phyloP scores from a whole-genome alignment of 2,797 vertebrate genomes.

The Gobio occitaniae region DNA sequence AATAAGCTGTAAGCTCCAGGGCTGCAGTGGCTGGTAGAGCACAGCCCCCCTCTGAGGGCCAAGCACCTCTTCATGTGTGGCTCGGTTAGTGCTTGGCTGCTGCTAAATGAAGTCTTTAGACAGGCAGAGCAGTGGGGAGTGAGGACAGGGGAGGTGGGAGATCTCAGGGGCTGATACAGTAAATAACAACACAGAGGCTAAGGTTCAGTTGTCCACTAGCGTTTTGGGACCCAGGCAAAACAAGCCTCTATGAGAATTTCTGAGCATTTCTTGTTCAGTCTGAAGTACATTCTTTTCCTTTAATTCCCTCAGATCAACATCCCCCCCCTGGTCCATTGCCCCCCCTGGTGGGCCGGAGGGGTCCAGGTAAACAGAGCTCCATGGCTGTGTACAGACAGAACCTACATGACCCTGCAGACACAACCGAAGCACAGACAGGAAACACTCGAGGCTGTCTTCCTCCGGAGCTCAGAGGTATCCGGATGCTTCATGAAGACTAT shows the following conservation, averaged over 20 bases:
- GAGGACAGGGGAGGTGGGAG: conserved; percentile 44
- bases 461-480: conserved; percentile 75
- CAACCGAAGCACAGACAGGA: conserved; percentile 37
- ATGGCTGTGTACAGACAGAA: conserved; percentile 63
- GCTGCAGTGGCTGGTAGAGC: conserved; percentile 16
- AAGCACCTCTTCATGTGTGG: conserved; percentile 49
- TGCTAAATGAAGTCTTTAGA: conserved; percentile 47
- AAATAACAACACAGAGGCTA: conserved; percentile 49
- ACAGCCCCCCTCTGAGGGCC: conserved; percentile 39
- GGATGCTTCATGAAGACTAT: conserved; percentile 28
- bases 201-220: conserved; percentile 36
- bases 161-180: conserved; percentile 48
- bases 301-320: conserved; percentile 58
- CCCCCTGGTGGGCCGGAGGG: conserved; percentile 64
- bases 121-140: conserved; percentile 29
- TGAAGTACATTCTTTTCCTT: not conserved
- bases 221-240: conserved; percentile 40
- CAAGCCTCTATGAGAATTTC: conserved; percentile 19
- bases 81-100: conserved; percentile 42
- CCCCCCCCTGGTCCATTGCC: conserved; percentile 57
- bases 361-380: conserved; percentile 68
- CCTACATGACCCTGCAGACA: conserved; percentile 48
- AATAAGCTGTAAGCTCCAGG: conserved; percentile 30
- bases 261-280: conserved; percentile 2
- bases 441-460: conserved; percentile 63